Evolutionary conservation across 2,797 vertebrate genomes (phyloP), one percentile per base, ranked within the genome.

Genomic region (Erethizon dorsatum): DNA sequence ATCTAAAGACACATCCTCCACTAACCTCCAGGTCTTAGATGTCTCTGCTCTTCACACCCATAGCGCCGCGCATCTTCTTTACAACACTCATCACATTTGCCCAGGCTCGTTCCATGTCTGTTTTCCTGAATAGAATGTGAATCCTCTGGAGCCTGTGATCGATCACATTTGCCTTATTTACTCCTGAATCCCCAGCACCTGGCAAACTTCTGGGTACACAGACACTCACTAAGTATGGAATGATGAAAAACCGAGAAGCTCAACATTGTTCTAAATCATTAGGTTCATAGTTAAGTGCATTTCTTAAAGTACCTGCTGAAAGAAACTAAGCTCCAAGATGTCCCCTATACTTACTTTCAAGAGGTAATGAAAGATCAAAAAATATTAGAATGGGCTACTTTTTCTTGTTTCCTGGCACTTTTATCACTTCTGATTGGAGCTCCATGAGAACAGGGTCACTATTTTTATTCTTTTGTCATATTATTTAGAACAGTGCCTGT

Each of bases 381-480:
- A 88, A 54, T 41, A 73, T 56, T 14, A 85, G 73, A 95, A 59
- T 59, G 37, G 41, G 0, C 33, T 37, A 78, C 8, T 69, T 87
- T 79, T 65, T 73, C n/a, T 93, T 91, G 47, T 45, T 78, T 91
- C 61, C 50, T 93, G 73, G 37, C 24, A n/a, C 89, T 82, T 94
- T 73, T n/a, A 65, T 37, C 73, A 57, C 11, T 91, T 93, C 73
- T 83, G 69, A 17, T 31, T 12, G 52, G 77, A 65, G 28, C 5
- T 54, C 17, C 5, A 24, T 54, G 80, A 87, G 24, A 63, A 31
- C 20, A 75, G 28, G 24, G 14, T 69, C 12, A 73, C 33, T 89
- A 33, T 82, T 67, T 37, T 18, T 63, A 79, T 95, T 28, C 24
- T 67, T 63, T n/a, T 86, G 7, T 71, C 63, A 31, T 61, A 71